Conservation (phyloP, 2,888 invertebrate species). For the Autographa pulchrina region DNA sequence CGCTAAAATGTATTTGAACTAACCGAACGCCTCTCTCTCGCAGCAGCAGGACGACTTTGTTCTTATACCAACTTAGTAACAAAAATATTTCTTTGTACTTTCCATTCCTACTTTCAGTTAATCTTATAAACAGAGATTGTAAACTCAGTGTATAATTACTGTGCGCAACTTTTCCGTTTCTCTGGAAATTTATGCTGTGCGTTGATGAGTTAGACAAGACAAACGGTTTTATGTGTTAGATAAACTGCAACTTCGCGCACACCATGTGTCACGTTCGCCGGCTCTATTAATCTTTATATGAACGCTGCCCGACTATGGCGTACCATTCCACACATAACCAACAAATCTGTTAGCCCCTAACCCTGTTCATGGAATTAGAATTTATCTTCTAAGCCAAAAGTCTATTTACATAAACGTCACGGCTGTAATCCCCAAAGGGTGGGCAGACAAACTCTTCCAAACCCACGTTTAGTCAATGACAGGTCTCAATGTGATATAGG, state of each 20-base stretch:
- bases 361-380: slow-evolving; percentile 43
- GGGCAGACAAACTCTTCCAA: slow-evolving; percentile 23
- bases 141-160: slow-evolving; percentile 54
- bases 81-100: slow-evolving; percentile 30
- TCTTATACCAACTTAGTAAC: slow-evolving; percentile 19
- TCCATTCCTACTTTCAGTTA: slow-evolving; percentile 21
- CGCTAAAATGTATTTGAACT: slow-evolving; percentile 54
- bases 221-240: slow-evolving; percentile 60
- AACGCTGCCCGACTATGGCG: slow-evolving; percentile 34
- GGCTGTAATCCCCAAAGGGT: slow-evolving; percentile 30
- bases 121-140: slow-evolving; percentile 31
- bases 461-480: slow-evolving; percentile 25
- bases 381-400: slow-evolving; percentile 43
- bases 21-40: slow-evolving; percentile 30
- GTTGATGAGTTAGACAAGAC: slow-evolving; percentile 63
- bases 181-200: slow-evolving; percentile 53
- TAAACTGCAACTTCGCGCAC: slow-evolving; percentile 55
- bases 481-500: slow-evolving; percentile 19
- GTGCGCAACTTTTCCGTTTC: slow-evolving; percentile 52
- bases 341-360: slow-evolving; percentile 48
- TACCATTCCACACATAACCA: slow-evolving; percentile 33
- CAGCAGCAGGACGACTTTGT: slow-evolving; percentile 27
- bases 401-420: slow-evolving; percentile 44
- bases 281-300: slow-evolving; percentile 59
- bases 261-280: slow-evolving; percentile 50